Evolutionary conservation across 2,888 invertebrate species (phyloP).

Genomic region (Chalcosyrphus nemorum): DNA sequence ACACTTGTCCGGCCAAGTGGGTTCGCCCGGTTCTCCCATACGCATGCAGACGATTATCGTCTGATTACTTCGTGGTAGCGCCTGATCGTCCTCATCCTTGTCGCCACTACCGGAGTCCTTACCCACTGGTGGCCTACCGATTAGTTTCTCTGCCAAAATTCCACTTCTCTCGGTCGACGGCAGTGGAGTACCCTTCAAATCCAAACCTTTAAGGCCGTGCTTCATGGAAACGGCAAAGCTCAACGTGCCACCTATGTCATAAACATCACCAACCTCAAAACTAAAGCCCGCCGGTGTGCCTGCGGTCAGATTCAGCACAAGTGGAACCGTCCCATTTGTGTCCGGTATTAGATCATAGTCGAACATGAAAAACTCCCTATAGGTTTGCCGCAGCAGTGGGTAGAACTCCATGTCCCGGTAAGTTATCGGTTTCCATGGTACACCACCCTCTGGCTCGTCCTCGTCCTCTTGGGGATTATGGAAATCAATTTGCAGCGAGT

Average conservation of each 20-base stretch:
- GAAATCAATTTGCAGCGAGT: conserved; percentile 77
- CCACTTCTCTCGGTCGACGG: conserved; percentile 76
- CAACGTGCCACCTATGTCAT: conserved; percentile 92
- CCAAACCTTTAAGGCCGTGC: conserved; percentile 81
- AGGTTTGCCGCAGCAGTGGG: conserved; percentile 84
- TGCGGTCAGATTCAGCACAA: conserved; percentile 87
- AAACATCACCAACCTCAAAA: conserved; percentile 87
- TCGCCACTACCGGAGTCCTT: conserved; percentile 66
- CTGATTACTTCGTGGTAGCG: conserved; percentile 78
- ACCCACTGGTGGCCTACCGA: conserved; percentile 72
- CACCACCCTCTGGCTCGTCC: conserved; percentile 29
- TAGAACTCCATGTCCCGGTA: conserved; percentile 79
- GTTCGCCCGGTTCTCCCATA: conserved; percentile 84
- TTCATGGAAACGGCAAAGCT: conserved; percentile 88
- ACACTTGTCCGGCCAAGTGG: conserved; percentile 86
- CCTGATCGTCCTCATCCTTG: conserved; percentile 65
- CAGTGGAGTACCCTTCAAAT: conserved; percentile 74
- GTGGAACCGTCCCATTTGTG: conserved; percentile 86
- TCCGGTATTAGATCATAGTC: conserved; percentile 87
- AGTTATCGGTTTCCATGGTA: conserved; percentile 75
- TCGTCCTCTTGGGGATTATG: conserved; percentile 72
- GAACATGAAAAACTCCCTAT: conserved; percentile 89
- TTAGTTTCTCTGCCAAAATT: conserved; percentile 79
- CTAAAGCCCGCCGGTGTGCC: conserved; percentile 86
- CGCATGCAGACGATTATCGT: conserved; percentile 86